Conservation (phyloP, 2,113 vertebrate species). For the Aviceda subcristata region DNA sequence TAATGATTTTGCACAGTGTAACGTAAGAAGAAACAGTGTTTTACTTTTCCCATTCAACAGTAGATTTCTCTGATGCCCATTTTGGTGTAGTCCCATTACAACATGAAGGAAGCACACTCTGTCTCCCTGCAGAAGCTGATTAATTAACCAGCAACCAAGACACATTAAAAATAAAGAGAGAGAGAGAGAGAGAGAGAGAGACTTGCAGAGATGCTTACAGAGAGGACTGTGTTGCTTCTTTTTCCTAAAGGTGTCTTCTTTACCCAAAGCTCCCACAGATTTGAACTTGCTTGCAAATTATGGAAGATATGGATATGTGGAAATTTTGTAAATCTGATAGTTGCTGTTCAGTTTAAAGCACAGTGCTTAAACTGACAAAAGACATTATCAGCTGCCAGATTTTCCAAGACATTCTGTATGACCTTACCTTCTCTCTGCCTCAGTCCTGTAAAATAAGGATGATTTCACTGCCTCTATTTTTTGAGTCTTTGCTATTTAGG, state of each 20-base stretch:
- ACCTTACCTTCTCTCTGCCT: background rate
- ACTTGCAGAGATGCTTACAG: background rate
- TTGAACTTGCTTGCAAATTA: background rate
- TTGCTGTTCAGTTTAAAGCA: background rate
- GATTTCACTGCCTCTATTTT: background rate
- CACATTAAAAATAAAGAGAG: accelerated
- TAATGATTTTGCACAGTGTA: background rate
- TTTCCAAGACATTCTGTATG: background rate
- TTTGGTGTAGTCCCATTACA: background rate
- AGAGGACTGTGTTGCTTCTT: background rate
- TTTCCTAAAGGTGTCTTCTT: background rate
- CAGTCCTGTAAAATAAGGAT: background rate
- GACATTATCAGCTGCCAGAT: background rate
- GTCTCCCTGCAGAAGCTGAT: background rate
- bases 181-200: too few relatives aligned
- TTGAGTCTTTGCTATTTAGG: background rate
- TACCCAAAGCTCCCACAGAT: background rate
- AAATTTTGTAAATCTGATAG: background rate
- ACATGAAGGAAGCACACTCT: background rate
- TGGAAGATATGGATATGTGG: accelerated
- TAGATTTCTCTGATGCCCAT: background rate
- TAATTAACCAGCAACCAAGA: background rate
- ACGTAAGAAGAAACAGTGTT: background rate
- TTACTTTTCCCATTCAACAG: background rate
- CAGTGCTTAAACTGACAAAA: background rate